Evolutionary conservation across 2,888 invertebrate genomes (phyloP), one percentile per base, ranked within the genome.

Genomic region (Galeruca laticollis): DNA sequence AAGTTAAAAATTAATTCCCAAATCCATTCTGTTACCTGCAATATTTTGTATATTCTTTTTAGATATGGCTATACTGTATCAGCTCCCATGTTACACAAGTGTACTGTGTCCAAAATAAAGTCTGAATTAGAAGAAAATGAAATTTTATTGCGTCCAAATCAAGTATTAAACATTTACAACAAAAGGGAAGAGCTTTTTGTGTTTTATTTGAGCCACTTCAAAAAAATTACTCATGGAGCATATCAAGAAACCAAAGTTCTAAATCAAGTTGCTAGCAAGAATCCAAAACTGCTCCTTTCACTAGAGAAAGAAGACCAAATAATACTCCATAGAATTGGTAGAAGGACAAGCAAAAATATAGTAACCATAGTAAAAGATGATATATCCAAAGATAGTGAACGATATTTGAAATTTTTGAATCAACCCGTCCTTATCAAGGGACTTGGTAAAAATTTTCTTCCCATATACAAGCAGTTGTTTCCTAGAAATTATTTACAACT

Each of bases 1-100:
- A n/a, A n/a, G 4, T 26, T 6, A 26, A 26, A 26, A 5, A 26
- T 26, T 26, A 6, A 26, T 26, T 26, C 26, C 26, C 6, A 5
- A 5, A 5, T 5, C 6, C 26, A 26, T 5, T 2, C 18, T 21
- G 18, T 9, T 54, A 21, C 10, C 21, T 21, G 11, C 18, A 18
- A 13, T 40, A 26, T 15, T 47, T 31, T 15, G 11, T 18, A 15
- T 11, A 61, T 33, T 13, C 51, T 21, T 65, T 64, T 56, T 26
- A 78, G 78, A 18, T 80, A 80, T 76, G 79, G 79, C 8, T 11
- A 74, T 18, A 60, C 61, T 37, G 52, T 69, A 18, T 77, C 79
- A 43, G 15, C 68, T 26, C 61, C 72, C 10, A 51, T 79, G 21
- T 63, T 80, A 18, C 73, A 77, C 40, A 75, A 69, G 49, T 80